These are phyloP conservation scores for Calyptomena viridis DNA, from an alignment of 2,113 vertebrate species.

Conservation along the genomic window DNA sequence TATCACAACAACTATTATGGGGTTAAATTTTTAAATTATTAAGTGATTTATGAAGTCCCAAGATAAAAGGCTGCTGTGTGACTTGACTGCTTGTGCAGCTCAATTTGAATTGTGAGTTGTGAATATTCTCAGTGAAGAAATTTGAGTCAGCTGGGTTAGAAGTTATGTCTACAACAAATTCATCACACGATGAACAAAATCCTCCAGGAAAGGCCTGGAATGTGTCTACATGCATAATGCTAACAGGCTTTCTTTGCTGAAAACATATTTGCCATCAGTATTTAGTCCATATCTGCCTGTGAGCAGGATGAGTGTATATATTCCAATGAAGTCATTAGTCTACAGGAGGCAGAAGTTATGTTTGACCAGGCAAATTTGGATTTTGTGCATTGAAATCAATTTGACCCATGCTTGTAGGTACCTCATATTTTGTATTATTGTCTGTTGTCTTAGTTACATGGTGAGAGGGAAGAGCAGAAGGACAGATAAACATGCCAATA, in stretches of 20 bases:
- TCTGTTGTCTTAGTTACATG: neutral
- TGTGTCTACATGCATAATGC: neutral
- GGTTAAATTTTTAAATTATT: neutral
- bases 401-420: neutral
- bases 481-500: constrained; percentile 31
- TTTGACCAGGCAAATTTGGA: neutral
- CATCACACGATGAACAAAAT: neutral
- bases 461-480: neutral
- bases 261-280: neutral
- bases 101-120: neutral
- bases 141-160: neutral
- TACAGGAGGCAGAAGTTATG: neutral
- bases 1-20: neutral
- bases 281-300: neutral
- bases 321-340: neutral
- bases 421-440: constrained; percentile 14
- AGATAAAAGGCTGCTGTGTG: neutral
- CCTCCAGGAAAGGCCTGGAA: neutral
- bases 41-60: neutral
- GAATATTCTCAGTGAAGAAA: neutral
- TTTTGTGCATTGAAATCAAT: neutral
- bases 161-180: neutral
- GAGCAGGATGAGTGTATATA: neutral
- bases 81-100: neutral
- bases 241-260: neutral